Conservation (phyloP, 2,888 invertebrate species). For the Teleiodes luculella region DNA sequence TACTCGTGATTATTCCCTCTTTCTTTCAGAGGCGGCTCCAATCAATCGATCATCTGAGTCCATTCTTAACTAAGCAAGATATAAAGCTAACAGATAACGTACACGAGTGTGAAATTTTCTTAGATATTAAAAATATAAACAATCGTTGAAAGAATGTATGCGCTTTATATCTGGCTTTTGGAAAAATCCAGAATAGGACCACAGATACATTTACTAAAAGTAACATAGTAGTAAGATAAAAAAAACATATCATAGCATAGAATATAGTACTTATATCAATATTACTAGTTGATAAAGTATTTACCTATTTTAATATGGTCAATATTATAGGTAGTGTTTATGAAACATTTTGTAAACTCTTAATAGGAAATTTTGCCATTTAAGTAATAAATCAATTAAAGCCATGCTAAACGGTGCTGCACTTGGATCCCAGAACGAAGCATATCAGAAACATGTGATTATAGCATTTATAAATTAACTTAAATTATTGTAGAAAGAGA, state of each 20-base stretch:
- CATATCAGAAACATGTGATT: slow-evolving; percentile 77
- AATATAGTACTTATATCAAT: slow-evolving; percentile 44
- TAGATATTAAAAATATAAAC: slow-evolving; percentile 54
- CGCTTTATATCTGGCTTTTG: slow-evolving; percentile 78
- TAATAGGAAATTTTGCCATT: slow-evolving; percentile 45
- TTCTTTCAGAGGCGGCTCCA: slow-evolving; percentile 73
- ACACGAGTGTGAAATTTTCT: slow-evolving; percentile 43
- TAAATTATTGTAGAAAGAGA: slow-evolving; percentile 25
- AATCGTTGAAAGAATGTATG: slow-evolving; percentile 72
- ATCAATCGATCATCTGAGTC: slow-evolving; percentile 57
- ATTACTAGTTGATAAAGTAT: slow-evolving; percentile 63
- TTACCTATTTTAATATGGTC: slow-evolving; percentile 70
- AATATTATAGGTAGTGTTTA: slow-evolving; percentile 62
- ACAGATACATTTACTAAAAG: slow-evolving; percentile 65
- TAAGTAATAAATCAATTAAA: slow-evolving; percentile 40
- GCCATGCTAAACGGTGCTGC: slow-evolving; percentile 65
- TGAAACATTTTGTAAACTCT: slow-evolving; percentile 62
- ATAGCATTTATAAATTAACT: slow-evolving; percentile 39
- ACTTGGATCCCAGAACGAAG: slow-evolving; percentile 54
- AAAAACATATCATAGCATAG: slow-evolving; percentile 61
- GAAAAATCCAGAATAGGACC: slow-evolving; percentile 73
- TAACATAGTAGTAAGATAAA: slow-evolving; percentile 49
- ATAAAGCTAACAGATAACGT: slow-evolving; percentile 64
- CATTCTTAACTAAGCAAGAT: slow-evolving; percentile 72
- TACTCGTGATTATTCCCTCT: slow-evolving; percentile 31